phyloP scores from a whole-genome alignment of 2,888 invertebrate genomes.

The Ectemnius continuus region DNA sequence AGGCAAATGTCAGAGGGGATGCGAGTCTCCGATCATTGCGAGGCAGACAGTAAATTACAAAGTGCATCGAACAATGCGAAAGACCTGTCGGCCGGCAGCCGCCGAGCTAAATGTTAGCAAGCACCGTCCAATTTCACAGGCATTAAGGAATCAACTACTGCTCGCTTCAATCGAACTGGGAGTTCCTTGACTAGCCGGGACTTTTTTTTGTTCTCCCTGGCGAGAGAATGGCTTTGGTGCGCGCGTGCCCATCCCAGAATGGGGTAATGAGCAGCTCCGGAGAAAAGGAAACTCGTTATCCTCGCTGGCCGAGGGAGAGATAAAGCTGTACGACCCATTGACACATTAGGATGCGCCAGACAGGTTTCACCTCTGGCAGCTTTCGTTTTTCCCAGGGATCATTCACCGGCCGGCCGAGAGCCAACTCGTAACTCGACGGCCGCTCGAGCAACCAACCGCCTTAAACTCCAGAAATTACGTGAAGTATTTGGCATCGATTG shows the following conservation, averaged over 20 bases:
- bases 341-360: conserved; percentile 25
- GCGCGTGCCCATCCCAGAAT: too few species aligned
- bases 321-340: conserved; percentile 38
- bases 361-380: conserved; percentile 50
- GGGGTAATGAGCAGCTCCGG: neutral
- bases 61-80: conserved; percentile 7
- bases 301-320: conserved; percentile 12
- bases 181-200: neutral
- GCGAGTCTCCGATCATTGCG: neutral
- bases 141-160: neutral
- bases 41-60: neutral
- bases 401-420: too few species aligned
- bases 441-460: too few species aligned
- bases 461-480: too few species aligned
- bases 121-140: conserved; percentile 4
- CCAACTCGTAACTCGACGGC: too few species aligned
- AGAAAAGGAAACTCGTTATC: conserved; percentile 19
- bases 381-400: conserved; percentile 33
- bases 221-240: neutral
- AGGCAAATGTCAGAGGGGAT: neutral
- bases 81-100: neutral
- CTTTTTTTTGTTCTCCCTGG: neutral
- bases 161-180: neutral
- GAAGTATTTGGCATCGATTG: too few species aligned
- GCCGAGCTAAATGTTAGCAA: conserved; percentile 2